Evolutionary conservation across 2,888 invertebrate genomes (phyloP).

Genomic region (Melangyna quadrimaculata): DNA sequence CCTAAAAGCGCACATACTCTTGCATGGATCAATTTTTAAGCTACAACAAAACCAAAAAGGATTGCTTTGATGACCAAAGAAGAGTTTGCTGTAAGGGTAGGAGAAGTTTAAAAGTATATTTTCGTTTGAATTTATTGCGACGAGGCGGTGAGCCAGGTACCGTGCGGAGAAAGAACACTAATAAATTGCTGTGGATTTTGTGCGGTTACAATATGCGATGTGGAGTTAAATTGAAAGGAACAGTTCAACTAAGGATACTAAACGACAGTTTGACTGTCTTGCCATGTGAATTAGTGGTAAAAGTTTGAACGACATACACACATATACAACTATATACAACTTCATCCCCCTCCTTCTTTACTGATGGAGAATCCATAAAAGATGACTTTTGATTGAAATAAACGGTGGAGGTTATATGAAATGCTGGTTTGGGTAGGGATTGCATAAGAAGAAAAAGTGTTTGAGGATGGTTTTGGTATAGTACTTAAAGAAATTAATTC

Average conservation of each 20-base stretch:
- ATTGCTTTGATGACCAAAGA: background rate
- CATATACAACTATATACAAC: background rate
- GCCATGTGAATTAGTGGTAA: constrained; percentile 21
- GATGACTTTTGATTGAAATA: background rate
- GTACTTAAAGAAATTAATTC: background rate
- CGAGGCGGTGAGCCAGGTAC: background rate
- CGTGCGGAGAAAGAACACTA: background rate
- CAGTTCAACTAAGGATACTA: constrained; percentile 29
- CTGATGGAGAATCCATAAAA: background rate
- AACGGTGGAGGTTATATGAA: background rate
- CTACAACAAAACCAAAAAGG: constrained; percentile 13
- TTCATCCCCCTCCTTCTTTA: too few species aligned
- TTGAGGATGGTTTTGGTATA: background rate
- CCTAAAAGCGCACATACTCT: background rate
- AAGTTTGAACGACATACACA: background rate
- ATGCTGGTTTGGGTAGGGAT: background rate
- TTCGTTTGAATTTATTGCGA: background rate
- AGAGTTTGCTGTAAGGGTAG: background rate
- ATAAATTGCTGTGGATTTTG: constrained; percentile 22
- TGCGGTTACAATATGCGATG: constrained; percentile 27
- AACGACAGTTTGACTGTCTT: constrained; percentile 36
- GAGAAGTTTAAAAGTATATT: background rate
- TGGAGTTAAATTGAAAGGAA: constrained; percentile 33
- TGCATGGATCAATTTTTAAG: constrained; percentile 8
- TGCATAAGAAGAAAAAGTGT: background rate